Base-by-base conservation (phyloP, 2,113 vertebrate genomes). In the Pedetes capensis region DNA sequence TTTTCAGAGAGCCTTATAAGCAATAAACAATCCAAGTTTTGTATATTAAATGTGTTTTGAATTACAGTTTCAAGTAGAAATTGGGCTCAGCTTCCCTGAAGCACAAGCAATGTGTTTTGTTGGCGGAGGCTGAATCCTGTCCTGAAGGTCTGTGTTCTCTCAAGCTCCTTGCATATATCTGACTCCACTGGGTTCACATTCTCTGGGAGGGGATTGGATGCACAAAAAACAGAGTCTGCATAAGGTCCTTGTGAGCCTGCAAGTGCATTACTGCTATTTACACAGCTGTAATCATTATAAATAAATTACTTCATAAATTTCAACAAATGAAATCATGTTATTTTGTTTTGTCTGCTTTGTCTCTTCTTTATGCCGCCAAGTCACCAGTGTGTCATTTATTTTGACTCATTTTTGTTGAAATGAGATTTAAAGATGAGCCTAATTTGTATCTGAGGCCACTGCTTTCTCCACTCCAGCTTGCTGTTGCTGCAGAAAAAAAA, bases 261-360 rank as follows among this genome's bases (percentile, higher is more conserved):
- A n/a, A n/a, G n/a, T n/a, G n/a, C 27, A 49, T 34, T 80, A 47
- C 1, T 8, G 87, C 63, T 97, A 82, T 97, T 96, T 97, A 83
- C 69, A 92, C 95, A 95, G 97, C 97, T 97, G 92, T 93, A 92
- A 95, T 91, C 95, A 87, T 83, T 91, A 82, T 82, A 97, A 97
- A 97, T 95, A 97, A 95, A 97, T 96, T 95, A 95, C 94, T 95
- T 97, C 90, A 97, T 96, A 94, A 64, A 89, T 96, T 94, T 96
- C 95, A 96, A 95, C 96, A 97, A 95, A 96, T 95, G 95, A 95
- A 94, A 95, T 96, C 94, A 91, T 68, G 95, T 92, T 94, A 92
- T 95, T 96, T 96, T 94, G 93, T 97, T 97, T 94, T 89, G 85
- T 96, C 97, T 96, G 92, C 81, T 94, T 87, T 96, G 68, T 92